These are phyloP conservation scores for Meloe dianella DNA, from an alignment of 2,888 invertebrate species.

Conservation along the genomic window DNA sequence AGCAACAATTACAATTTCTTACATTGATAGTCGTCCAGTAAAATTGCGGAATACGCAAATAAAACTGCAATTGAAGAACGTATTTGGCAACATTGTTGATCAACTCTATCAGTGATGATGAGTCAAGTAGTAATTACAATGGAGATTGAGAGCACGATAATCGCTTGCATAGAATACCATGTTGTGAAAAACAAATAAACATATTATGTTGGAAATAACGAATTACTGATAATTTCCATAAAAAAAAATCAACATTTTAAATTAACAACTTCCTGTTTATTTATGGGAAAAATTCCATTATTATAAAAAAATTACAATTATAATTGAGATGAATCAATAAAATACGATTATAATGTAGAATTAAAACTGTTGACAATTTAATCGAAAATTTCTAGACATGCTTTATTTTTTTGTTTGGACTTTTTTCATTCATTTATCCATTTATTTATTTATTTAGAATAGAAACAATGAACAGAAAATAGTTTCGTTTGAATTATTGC, in stretches of 20 bases:
- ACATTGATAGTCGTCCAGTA: too few relatives aligned
- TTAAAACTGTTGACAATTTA: not conserved
- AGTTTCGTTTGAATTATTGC: not conserved
- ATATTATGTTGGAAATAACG: not conserved
- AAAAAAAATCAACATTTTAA: not conserved
- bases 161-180: too few relatives aligned
- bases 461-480: constrained; percentile 9
- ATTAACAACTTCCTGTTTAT: not conserved
- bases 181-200: too few relatives aligned
- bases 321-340: not conserved
- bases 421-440: not conserved
- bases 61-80: too few relatives aligned
- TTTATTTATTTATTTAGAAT: not conserved
- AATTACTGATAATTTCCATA: not conserved
- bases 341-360: not conserved
- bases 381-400: not conserved
- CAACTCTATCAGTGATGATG: too few relatives aligned
- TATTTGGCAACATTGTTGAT: too few relatives aligned
- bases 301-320: not conserved
- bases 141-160: too few relatives aligned
- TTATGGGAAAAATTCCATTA: not conserved
- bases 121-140: too few relatives aligned
- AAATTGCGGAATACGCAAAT: too few relatives aligned
- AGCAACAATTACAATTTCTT: too few relatives aligned
- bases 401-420: not conserved